Base-by-base conservation (phyloP, 1,140 invertebrate species). In the Zaprionus vittiger region DNA sequence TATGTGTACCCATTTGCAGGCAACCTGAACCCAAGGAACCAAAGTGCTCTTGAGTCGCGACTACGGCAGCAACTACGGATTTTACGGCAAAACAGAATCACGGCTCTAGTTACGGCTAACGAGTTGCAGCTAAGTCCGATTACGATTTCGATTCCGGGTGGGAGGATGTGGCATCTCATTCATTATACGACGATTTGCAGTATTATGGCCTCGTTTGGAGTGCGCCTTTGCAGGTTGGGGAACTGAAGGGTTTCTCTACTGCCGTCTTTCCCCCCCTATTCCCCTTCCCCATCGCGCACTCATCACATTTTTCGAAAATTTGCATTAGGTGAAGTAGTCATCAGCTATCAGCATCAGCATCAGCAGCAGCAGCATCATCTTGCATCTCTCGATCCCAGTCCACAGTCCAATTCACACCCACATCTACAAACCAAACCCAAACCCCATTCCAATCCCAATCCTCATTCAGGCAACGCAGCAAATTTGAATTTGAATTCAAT, bases 261-360 rank as follows among this genome's bases (percentile, higher is more conserved):
- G 28, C 11, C 15, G 7, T 9, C 28, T 22, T 5, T 6, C 38
- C 1, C 11, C 2, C 15, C 20, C 44, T 26, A 12, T 44, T 70
- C 62, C 28, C 62, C 11, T 38, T 57, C 74, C 69, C 60, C 62
- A 65, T 65, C 44, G 38, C 67, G 62, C 64, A 64, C 79, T 82
- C 79, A 77, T 79, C 79, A 85, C 79, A 79, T 79, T 67, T 57
- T 66, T 64, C 24, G 63, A 71, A 85, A 90, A 90, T 90, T 90
- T 90, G 86, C 85, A 90, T 90, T 90, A 90, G 85, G 86, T 90
- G 85, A 90, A 90, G 85, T 90, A 90, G 85, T 90, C 85, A 90
- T 90, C 85, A 90, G 85, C 80, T 85, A 81, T 89, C 84, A 76
- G 74, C 77, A 79, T 75, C 77, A 71, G 34, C 80, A 76, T 26